Evolutionary conservation across 2,797 vertebrate species (phyloP).

Genomic region (Pterois miles): DNA sequence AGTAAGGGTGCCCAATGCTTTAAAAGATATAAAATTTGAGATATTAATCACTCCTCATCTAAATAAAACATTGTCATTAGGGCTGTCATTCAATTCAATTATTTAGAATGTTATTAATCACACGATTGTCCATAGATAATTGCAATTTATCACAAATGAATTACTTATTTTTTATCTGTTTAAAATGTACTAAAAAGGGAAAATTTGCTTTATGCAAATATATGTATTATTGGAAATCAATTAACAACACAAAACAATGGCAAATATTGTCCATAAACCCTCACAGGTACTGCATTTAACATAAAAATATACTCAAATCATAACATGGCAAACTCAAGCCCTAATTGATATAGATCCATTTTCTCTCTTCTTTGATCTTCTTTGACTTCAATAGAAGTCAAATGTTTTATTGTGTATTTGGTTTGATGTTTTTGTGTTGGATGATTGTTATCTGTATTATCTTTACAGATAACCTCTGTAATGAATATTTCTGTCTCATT

Average conservation of each 20-base stretch:
- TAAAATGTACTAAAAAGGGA: too few species aligned
- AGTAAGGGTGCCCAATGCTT: constrained; percentile 26
- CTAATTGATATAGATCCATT: too few species aligned
- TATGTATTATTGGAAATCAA: too few species aligned
- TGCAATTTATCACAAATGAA: too few species aligned
- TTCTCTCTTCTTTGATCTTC: neutral
- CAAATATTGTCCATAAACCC: too few species aligned
- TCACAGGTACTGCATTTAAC: too few species aligned
- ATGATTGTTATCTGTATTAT: neutral
- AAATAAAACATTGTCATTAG: constrained; percentile 27
- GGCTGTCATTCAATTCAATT: rapidly evolving
- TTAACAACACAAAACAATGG: too few species aligned
- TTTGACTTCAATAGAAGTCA: neutral
- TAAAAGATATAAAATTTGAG: constrained; percentile 38
- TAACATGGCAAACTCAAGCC: too few species aligned
- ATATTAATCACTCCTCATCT: constrained; percentile 30
- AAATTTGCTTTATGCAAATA: rapidly evolving
- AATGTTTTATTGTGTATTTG: neutral
- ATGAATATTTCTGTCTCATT: constrained; percentile 10
- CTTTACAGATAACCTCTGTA: neutral
- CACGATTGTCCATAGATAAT: too few species aligned
- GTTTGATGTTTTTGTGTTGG: neutral
- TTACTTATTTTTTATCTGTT: too few species aligned
- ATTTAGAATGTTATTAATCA: rapidly evolving
- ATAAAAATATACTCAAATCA: too few species aligned